A percentile compares a stretch with the other conserved stretches of the same genome.
Conservation (phyloP, 1,140 invertebrate genomes). For the Plutomurus gul region DNA sequence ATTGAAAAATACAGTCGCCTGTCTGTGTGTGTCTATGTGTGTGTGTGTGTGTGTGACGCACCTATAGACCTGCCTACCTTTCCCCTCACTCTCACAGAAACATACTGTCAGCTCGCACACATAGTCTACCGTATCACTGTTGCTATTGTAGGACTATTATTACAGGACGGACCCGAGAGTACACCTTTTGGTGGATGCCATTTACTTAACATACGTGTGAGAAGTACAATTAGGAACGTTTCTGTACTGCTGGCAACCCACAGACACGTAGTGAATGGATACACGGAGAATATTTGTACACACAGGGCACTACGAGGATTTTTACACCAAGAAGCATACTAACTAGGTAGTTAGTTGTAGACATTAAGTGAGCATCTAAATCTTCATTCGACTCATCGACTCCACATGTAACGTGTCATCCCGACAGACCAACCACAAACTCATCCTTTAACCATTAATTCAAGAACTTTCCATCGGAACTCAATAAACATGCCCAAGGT, state of each 20-base stretch:
- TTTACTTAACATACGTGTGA: background rate
- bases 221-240: background rate
- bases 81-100: too few species aligned
- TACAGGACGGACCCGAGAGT: too few species aligned
- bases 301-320: background rate
- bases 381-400: conserved; percentile 9
- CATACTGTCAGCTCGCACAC: too few species aligned
- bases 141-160: too few species aligned
- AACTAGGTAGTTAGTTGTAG: background rate
- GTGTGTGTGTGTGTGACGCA: too few species aligned
- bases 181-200: too few species aligned
- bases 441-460: conserved; percentile 25
- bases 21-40: too few species aligned
- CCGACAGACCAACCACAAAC: background rate
- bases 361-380: conserved; percentile 1
- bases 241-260: background rate
- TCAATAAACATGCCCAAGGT: conserved; percentile 25
- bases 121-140: too few species aligned
- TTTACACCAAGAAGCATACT: background rate
- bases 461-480: conserved; percentile 2
- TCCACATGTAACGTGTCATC: conserved; percentile 22
- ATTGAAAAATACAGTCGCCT: too few species aligned
- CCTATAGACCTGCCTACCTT: too few species aligned
- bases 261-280: too few species aligned
- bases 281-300: background rate